Base-by-base conservation (phyloP, 1,140 invertebrate genomes). In the Agraylea sexmaculata region DNA sequence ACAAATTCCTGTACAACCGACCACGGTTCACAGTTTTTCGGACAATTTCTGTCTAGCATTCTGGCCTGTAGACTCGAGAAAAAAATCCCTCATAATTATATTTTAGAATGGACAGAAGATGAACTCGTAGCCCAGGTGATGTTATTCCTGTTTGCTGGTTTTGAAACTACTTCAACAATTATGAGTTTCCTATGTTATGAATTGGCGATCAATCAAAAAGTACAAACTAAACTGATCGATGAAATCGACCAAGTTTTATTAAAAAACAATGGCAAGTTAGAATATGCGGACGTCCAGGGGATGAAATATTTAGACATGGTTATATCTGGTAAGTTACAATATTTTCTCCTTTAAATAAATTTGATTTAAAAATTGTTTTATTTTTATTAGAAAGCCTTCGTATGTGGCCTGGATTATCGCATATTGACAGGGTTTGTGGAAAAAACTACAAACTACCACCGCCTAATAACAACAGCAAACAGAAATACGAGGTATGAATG, bases 61-160 rank as follows among this genome's bases (percentile, higher is more conserved):
- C n/a, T n/a, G n/a, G n/a, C n/a, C n/a, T n/a, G n/a, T n/a, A n/a
- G n/a, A n/a, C n/a, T n/a, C n/a, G n/a, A n/a, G n/a, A n/a, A n/a
- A n/a, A n/a, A n/a, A n/a, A n/a, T n/a, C n/a, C n/a, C n/a, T n/a
- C n/a, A n/a, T n/a, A n/a, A n/a, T n/a, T n/a, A 8, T 25, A 25
- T 12, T 23, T n/a, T n/a, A n/a, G 45, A 62, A 1, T 57, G 69
- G 53, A 58, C 55, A 0, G 57, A 69, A 19, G 53, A 63, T 6
- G 67, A 70, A 34, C 53, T 71, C 5, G 53, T 60, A 2, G 60
- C 66, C 0, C 46, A 58, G 52, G 37, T 55, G 46, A 33, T 66
- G 1, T 42, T 67, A 10, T 70, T 71, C 37, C 56, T 70, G 19
- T 39, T 71, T 7, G 71, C 66, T 31, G 75, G 77, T 10, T 72